Percentiles rank a stretch among this genome's conserved stretches.
Conservation (phyloP, 2,888 invertebrate species). For the Lithophane socia region DNA sequence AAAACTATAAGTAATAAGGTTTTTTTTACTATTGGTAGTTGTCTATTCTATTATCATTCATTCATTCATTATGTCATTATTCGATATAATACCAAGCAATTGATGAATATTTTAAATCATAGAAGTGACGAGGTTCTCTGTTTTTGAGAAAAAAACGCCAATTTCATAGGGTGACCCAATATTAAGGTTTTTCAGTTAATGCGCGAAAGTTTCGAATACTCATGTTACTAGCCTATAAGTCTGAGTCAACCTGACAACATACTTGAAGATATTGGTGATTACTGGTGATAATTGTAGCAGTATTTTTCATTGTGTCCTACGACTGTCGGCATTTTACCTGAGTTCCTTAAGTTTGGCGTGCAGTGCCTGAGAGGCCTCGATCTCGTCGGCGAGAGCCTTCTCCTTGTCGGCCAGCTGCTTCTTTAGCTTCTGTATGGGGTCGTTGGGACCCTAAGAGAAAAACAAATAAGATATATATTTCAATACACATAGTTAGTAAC, state of each 20-base stretch:
- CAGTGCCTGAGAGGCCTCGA: conserved; percentile 91
- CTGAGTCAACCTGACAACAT: background rate
- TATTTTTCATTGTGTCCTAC: background rate
- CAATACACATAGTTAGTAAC: background rate
- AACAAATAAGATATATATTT: conserved; percentile 6
- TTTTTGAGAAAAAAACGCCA: too few relatives aligned
- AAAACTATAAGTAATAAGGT: too few relatives aligned
- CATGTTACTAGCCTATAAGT: background rate
- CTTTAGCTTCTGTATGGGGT: conserved; percentile 96
- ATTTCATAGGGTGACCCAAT: too few relatives aligned
- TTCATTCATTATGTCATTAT: too few relatives aligned
- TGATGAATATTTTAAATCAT: too few relatives aligned
- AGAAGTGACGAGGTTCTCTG: too few relatives aligned
- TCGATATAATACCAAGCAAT: too few relatives aligned
- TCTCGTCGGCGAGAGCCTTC: conserved; percentile 93
- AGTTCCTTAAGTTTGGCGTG: conserved; percentile 59
- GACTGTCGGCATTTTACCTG: conserved; percentile 25
- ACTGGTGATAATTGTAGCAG: background rate
- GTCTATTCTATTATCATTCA: too few relatives aligned
- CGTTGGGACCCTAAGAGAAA: conserved; percentile 92
- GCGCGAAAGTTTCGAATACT: background rate
- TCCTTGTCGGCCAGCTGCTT: conserved; percentile 97
- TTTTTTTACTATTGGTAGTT: too few relatives aligned
- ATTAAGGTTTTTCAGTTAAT: background rate
- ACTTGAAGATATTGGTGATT: background rate